Evolutionary conservation across 2,113 vertebrate genomes (phyloP), one percentile per base, ranked within the genome.

Genomic region (Motacilla alba): DNA sequence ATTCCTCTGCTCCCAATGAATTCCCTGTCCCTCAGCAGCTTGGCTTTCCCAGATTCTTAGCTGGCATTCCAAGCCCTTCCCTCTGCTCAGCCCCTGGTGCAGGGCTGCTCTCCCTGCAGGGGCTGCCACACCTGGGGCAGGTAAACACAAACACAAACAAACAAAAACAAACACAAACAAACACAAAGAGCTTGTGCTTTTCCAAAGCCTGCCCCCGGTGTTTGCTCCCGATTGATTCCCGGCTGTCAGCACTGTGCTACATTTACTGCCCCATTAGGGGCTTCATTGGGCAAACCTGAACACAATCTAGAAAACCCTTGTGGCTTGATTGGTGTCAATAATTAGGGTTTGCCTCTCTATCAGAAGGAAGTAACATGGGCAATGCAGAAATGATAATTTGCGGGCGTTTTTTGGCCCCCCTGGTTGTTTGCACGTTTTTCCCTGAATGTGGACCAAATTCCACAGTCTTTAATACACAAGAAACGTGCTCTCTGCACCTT

Each of bases 401-500:
- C 15, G 3, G n/a, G 41, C 9, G 0, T 1, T 21, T 35, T 70
- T 43, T 53, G 9, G 6, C 47, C 35, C 11, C 7, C 5, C 3
- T 8, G 13, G 16, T 79, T 64, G 62, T 66, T 90, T 44, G 31
- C 35, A 35, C 14, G 5, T 70, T 72, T 53, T 68, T 13, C 78
- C 53, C 47, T 19, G 15, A 53, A 7, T 7, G 5, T 7, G 68
- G 55, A 83, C n/a, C 35, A 59, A 84, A 85, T 31, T 11, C 31
- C 17, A 22, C 11, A 46, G 27, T 39, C 59, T 55, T 59, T 78
- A 67, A 43, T 1, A 5, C 23, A 39, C 50, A 8, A 76, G 30
- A 79, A 73, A 41, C 5, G 20, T 55, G 18, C 50, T 73, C 27
- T 26, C n/a, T 13, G 7, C 13, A 10, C 50, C 39, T 66, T 21